Evolutionary conservation across 1,140 invertebrate genomes (phyloP), one percentile per base, ranked within the genome.

Genomic region (Drosophila hydei): DNA sequence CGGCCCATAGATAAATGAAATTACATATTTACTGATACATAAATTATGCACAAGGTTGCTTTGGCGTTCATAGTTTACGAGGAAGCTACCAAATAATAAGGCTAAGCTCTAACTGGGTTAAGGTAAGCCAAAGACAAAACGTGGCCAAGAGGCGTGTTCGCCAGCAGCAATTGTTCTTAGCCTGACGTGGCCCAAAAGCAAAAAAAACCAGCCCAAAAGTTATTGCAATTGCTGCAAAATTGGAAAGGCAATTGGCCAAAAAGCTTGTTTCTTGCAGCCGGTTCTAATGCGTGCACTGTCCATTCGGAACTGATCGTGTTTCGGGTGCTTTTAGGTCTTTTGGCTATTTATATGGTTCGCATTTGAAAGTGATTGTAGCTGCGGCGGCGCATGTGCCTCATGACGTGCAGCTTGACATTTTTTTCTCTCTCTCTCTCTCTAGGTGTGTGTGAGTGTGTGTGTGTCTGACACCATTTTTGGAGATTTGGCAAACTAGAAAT

Each of bases 341-440:
- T 14, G 38, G 38, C 14, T 8, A 16, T 40, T 2, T 52, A 55
- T 67, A 87, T 87, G 83, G 81, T 77, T 78, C 77, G 74, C 71
- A 72, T 80, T 87, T 87, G 75, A 87, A 87, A 87, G 81, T 78
- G 81, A 87, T 78, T 87, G 81, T 87, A 69, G 40, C 56, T 63
- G 48, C n/a, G 38, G 47, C 45, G 38, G 45, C 23, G 45, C 40
- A 45, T 43, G 58, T 36, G 50, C 52, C 27, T 52, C 54, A 30
- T 59, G 62, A 60, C 63, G 54, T 55, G 69, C 48, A 56, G 68
- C 54, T 40, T 75, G 64, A 72, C 74, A 79, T 59, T 77, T 80
- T 60, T 42, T 3, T 33, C 3, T 33, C 9, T n/a, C n/a, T n/a
- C n/a, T n/a, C 30, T 33, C 30, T 33, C 30, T 33, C 11, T 33